Percentiles rank a stretch among this genome's conserved stretches.
These are phyloP conservation scores for Ectobius pallidus DNA, from an alignment of 2,888 invertebrate species.

Conservation along the genomic window DNA sequence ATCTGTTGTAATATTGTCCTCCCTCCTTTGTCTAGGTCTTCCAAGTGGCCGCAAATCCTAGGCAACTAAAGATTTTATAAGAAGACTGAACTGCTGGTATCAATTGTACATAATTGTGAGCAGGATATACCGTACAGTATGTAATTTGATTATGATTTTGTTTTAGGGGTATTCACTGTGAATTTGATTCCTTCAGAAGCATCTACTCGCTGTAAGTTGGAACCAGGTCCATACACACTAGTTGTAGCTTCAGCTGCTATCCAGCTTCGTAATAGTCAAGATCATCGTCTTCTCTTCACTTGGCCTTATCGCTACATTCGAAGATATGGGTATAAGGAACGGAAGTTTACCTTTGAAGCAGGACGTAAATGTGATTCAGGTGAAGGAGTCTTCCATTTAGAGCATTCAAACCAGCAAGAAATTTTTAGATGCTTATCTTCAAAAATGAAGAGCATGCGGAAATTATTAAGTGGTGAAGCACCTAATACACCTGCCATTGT, in stretches of 20 bases:
- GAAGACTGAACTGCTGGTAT: too few species aligned
- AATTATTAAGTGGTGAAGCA: constrained; percentile 66
- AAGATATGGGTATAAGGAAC: constrained; percentile 83
- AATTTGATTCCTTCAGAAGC: constrained; percentile 80
- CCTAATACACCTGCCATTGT: constrained; percentile 56
- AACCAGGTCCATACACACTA: constrained; percentile 72
- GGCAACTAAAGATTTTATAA: too few species aligned
- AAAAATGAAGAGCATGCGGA: constrained; percentile 88
- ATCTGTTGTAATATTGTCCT: too few species aligned
- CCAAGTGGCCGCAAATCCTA: too few species aligned
- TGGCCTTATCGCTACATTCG: constrained; percentile 88
- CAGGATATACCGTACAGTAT: too few species aligned
- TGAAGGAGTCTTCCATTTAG: constrained; percentile 80
- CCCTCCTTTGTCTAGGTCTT: too few species aligned
- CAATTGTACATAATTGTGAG: too few species aligned
- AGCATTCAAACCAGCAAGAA: constrained; percentile 82
- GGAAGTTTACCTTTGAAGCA: constrained; percentile 87
- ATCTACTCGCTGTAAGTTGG: constrained; percentile 75
- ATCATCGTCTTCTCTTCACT: constrained; percentile 67
- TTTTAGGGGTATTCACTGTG: constrained; percentile 73
- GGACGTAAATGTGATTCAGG: constrained; percentile 86
- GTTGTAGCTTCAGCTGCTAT: constrained; percentile 77
- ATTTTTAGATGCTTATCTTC: constrained; percentile 80
- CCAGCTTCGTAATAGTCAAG: constrained; percentile 71
- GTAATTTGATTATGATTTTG: too few species aligned